Evolutionary conservation across 2,888 invertebrate species (phyloP).

Genomic region (Phaonia tiefii): DNA sequence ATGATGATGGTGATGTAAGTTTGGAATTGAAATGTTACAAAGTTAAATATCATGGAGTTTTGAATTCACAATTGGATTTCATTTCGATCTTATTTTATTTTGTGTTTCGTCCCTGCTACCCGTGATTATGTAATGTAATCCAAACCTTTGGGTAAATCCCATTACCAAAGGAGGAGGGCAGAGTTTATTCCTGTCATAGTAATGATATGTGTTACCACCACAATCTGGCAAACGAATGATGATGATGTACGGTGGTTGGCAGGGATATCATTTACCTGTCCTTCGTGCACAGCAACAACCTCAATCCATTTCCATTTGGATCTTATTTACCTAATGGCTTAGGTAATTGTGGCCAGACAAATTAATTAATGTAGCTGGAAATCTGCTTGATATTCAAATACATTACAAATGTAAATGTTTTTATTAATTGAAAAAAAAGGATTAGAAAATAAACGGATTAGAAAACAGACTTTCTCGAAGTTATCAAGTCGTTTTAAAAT

Average conservation of each 20-base stretch:
- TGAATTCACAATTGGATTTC: slow-evolving; percentile 51
- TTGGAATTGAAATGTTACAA: slow-evolving; percentile 34
- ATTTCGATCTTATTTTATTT: not conserved
- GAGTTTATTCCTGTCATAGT: not conserved
- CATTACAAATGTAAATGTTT: slow-evolving; percentile 13
- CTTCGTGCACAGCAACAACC: slow-evolving; percentile 41
- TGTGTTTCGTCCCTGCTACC: not conserved
- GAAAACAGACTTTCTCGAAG: no score
- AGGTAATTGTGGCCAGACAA: slow-evolving; percentile 49
- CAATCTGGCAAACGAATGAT: no score
- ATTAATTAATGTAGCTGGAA: slow-evolving; percentile 11
- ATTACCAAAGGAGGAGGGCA: slow-evolving; percentile 12
- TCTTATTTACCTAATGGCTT: slow-evolving; percentile 18
- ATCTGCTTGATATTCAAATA: slow-evolving; percentile 22
- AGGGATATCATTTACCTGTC: not conserved
- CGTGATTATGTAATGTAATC: not conserved
- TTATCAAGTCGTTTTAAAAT: no score
- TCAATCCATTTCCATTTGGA: slow-evolving; percentile 46
- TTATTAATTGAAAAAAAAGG: slow-evolving; percentile 26
- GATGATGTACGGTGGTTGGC: no score
- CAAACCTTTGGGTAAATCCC: slow-evolving; percentile 15
- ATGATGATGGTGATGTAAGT: slow-evolving; percentile 18
- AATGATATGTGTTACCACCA: not conserved
- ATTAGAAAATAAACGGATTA: no score
- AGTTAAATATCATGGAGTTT: slow-evolving; percentile 58